Evolutionary conservation across 2,113 vertebrate species (phyloP), one percentile per base, ranked within the genome.

Genomic region (Dromaius novaehollandiae): DNA sequence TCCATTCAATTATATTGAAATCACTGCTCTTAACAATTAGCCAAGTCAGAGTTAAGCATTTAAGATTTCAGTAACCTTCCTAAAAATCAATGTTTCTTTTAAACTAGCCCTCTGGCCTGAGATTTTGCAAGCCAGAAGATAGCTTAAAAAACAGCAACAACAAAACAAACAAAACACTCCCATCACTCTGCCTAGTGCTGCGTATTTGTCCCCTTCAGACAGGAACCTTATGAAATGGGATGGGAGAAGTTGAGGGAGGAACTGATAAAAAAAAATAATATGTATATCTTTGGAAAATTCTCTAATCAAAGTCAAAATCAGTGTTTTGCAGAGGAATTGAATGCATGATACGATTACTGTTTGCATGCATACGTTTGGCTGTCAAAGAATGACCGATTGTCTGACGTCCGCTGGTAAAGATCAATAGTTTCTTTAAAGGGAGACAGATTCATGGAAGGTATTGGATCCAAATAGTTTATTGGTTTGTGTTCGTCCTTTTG

Each of bases 1-100:
- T 90, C 81, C 89, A 84, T 98, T 98, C 50, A 87, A 94, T 97
- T 94, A 80, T 96, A 95, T 86, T 96, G 96, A 97, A 97, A 97
- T 97, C 94, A 93, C 89, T 83, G 82, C 64, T 95, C 85, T 97
- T 93, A 93, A 96, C 96, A 98, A 97, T 96, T 95, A 97, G 87
- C 87, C 79, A 87, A 96, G 85, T 97, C 88, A 91, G 86, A 93
- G 38, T 38, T 38, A 96, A 97, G 92, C 94, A 90, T 96, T 96
- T 97, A 97, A 93, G 91, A 96, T 95, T 97, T 96, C 95, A 97
- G 95, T 97, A 97, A 66, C 85, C 55, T 34, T 82, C 87, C 95
- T 92, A 68, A 96, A 96, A 97, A 98, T 98, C 98, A 97, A 98
- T 98, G 80, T 55, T 94, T 53, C 76, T 93, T 92, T 97, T 75